These are phyloP conservation scores for Calephelis nemesis DNA, from an alignment of 1,140 invertebrate species.

Conservation along the genomic window DNA sequence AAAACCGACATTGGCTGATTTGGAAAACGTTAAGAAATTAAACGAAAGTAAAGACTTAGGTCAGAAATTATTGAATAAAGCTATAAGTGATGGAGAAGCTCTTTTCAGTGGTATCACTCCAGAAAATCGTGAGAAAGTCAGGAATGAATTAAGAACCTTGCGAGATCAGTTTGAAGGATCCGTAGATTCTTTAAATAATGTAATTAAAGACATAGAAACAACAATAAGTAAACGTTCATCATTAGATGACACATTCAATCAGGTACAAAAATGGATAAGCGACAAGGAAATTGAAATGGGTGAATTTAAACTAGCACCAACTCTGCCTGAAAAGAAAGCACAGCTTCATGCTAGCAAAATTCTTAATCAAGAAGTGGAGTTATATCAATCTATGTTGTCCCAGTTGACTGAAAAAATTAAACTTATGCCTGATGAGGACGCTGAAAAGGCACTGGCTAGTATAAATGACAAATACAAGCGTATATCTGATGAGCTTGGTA, in stretches of 20 bases:
- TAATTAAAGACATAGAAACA: conserved; percentile 92
- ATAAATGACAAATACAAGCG: conserved; percentile 85
- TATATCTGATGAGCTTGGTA: conserved; percentile 83
- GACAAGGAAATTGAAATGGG: conserved; percentile 86
- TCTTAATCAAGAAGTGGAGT: conserved; percentile 89
- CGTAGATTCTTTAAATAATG: conserved; percentile 89
- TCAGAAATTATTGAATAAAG: conserved; percentile 87
- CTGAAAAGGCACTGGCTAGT: conserved; percentile 84
- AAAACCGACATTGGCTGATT: conserved; percentile 84
- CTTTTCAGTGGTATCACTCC: conserved; percentile 92
- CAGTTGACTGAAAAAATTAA: conserved; percentile 89
- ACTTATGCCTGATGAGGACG: conserved; percentile 86
- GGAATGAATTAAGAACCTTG: conserved; percentile 89
- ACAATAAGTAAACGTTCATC: conserved; percentile 92
- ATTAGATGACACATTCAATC: conserved; percentile 93
- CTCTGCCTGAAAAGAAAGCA: conserved; percentile 91
- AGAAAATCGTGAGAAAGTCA: conserved; percentile 90
- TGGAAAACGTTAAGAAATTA: conserved; percentile 87
- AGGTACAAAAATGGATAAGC: conserved; percentile 89
- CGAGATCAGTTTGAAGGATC: conserved; percentile 91
- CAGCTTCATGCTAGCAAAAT: conserved; percentile 87
- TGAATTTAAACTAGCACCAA: conserved; percentile 85
- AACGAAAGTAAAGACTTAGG: conserved; percentile 88
- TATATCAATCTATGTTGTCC: conserved; percentile 88
- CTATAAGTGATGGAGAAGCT: conserved; percentile 91